Base-by-base conservation (phyloP, 92 coral and sea anemone genomes). In the Phenganax subtilis region DNA sequence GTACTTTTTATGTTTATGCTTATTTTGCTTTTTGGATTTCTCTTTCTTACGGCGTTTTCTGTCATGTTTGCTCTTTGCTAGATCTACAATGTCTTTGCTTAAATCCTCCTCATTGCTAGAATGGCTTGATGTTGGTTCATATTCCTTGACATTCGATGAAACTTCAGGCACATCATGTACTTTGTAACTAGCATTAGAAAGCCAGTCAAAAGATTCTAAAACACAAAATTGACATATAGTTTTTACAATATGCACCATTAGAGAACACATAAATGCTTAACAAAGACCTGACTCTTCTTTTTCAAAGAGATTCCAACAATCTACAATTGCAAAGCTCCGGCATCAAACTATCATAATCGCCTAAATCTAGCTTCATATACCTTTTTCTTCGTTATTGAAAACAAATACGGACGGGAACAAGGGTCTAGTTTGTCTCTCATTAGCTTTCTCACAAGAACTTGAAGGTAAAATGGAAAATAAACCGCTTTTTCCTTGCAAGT, bases 121-220 rank as follows among this genome's bases (percentile, higher is more conserved):
- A 16, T 37, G 51, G 14, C 63, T 75, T 37, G 20, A 80, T 5
- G 58, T 7, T 74, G 54, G 57, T 54, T 51, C 80, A 59, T 64
- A 67, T 11, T 12, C 61, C 47, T 63, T 16, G 8, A 12, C 54
- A 63, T 15, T 79, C 0, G 71, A 1, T 1, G 65, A 60, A 44
- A 11, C 61, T 3, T 4, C 59, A 63, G 57, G 75, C 76, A 29
- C 57, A 51, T 44, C 54, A 51, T 25, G 60, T 6, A 59, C 58
- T 30, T 71, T 81, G 79, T 84, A 91, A 81, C 96, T 91, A 14
- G 85, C 20, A 60, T 91, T 91, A 66, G 82, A 77, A 12, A 91
- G 89, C 96, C 96, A 91, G 59, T 88, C 90, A 20, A 75, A 70
- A 37, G 87, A 56, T 47, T 70, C 90, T 91, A 75, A 20, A 68